phyloP scores from a whole-genome alignment of 2,113 vertebrate genomes.

The Taxidea taxus region DNA sequence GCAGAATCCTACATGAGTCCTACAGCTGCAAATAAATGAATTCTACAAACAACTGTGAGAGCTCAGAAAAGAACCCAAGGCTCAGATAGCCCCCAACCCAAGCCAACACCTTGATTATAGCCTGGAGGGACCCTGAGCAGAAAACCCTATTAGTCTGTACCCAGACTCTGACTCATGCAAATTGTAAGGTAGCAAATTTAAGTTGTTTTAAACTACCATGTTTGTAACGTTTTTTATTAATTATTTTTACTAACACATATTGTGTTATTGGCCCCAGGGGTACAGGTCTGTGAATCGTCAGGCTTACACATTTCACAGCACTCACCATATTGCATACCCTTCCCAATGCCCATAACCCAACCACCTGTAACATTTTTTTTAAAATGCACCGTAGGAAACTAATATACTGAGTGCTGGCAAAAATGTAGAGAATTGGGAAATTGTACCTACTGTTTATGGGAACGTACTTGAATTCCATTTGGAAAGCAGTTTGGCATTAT shows the following conservation, averaged over 20 bases:
- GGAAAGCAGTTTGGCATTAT: background rate
- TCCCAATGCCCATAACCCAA: too few species aligned
- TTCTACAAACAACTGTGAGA: background rate
- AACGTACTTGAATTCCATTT: background rate
- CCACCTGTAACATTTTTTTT: background rate
- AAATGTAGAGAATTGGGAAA: background rate
- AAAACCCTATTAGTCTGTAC: background rate
- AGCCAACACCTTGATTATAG: background rate
- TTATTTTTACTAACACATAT: too few species aligned
- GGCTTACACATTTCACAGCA: too few species aligned
- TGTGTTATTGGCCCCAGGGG: too few species aligned
- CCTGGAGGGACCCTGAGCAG: background rate
- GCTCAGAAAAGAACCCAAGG: background rate
- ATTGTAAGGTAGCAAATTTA: background rate
- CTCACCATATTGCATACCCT: too few species aligned
- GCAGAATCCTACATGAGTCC: background rate
- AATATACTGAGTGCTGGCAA: background rate
- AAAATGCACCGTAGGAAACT: background rate
- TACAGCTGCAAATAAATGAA: background rate
- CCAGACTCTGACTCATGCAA: background rate
- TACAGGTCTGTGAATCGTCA: too few species aligned
- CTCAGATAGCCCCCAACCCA: background rate
- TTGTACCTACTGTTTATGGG: background rate
- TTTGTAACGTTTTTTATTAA: background rate
- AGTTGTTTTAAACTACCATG: background rate